These are phyloP conservation scores for Patella caerulea DNA, from an alignment of 2,888 invertebrate species.

Conservation along the genomic window DNA sequence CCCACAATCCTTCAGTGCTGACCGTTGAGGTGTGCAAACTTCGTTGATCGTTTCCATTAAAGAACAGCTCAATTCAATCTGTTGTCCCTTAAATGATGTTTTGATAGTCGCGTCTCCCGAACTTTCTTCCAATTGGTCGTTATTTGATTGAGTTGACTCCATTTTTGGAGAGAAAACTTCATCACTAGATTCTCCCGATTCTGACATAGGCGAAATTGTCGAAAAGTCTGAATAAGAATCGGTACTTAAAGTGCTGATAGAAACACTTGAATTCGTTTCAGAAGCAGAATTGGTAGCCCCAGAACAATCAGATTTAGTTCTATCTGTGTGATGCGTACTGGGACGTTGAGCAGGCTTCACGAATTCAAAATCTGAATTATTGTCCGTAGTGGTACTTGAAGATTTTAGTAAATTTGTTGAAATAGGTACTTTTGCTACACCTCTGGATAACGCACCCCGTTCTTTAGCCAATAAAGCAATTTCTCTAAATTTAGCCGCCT, in stretches of 20 bases:
- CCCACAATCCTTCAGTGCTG: conserved; percentile 28
- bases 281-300: background rate
- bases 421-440: conserved; percentile 52
- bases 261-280: background rate
- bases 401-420: conserved; percentile 56
- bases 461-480: conserved; percentile 26
- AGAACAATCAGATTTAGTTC: background rate
- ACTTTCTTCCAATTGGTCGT: background rate
- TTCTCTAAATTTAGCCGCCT: conserved; percentile 36
- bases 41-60: conserved; percentile 48
- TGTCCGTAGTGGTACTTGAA: conserved; percentile 34
- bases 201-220: conserved; percentile 7
- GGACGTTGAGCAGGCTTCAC: conserved; percentile 41
- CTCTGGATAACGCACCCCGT: conserved; percentile 22
- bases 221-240: background rate
- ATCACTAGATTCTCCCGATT: conserved; percentile 4
- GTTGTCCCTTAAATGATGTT: conserved; percentile 29
- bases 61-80: conserved; percentile 41
- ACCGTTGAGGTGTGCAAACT: conserved; percentile 45
- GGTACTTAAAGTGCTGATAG: conserved; percentile 7
- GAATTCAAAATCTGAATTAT: conserved; percentile 14
- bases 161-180: background rate
- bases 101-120: conserved; percentile 9
- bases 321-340: conserved; percentile 42
- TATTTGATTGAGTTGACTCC: background rate